Evolutionary conservation across 2,113 vertebrate genomes (phyloP).

Genomic region (Phaethon lepturus): DNA sequence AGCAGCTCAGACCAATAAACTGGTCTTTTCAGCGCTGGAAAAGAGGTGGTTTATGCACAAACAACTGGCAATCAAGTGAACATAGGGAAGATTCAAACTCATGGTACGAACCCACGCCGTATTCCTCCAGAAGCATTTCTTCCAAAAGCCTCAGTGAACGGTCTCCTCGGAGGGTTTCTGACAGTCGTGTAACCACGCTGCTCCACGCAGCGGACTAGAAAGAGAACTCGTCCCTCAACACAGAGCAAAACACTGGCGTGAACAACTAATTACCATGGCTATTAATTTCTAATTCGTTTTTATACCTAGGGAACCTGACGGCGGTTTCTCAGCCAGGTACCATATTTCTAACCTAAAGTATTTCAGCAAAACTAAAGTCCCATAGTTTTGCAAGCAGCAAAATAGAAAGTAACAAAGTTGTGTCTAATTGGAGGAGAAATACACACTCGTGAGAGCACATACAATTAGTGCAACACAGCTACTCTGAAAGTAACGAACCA

Average conservation of each 20-base stretch:
- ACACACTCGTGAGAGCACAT: constrained; percentile 21
- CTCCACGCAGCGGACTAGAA: neutral
- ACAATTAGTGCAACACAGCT: constrained; percentile 56
- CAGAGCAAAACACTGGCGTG: neutral
- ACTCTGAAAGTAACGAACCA: constrained; percentile 35
- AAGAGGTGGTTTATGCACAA: neutral
- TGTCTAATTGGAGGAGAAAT: constrained; percentile 41
- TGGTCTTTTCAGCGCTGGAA: neutral
- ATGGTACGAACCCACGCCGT: neutral
- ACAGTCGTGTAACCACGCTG: neutral
- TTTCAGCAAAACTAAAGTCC: constrained; percentile 54
- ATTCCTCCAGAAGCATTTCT: neutral
- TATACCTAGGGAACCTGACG: neutral
- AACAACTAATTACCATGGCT: constrained; percentile 57
- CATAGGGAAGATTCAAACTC: neutral
- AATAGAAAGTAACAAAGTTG: constrained; percentile 42
- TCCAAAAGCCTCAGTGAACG: neutral
- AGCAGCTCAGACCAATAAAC: neutral
- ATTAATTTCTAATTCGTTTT: constrained; percentile 48
- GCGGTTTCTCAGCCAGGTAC: neutral
- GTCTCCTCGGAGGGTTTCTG: neutral
- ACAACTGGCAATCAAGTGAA: neutral
- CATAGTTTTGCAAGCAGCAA: constrained; percentile 65
- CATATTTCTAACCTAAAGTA: constrained; percentile 24
- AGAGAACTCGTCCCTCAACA: neutral